Conservation (phyloP, 2,113 vertebrate species). For the Ancistrus triradiatus region DNA sequence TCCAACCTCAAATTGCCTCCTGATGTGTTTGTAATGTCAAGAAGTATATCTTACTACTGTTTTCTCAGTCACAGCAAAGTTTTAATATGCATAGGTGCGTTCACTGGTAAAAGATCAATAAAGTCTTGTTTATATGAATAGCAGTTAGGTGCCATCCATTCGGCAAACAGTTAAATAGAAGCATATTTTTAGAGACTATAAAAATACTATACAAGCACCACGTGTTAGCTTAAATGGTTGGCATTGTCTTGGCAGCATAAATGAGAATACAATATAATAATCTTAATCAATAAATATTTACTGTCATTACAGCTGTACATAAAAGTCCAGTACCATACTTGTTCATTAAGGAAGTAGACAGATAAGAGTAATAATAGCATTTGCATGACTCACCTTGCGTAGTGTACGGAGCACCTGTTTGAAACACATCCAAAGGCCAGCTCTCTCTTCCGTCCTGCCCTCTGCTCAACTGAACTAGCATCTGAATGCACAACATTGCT, state of each 20-base stretch:
- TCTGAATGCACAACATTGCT: conserved; percentile 68
- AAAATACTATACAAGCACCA: background rate
- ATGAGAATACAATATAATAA: background rate
- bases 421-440: conserved; percentile 62
- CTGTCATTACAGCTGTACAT: background rate
- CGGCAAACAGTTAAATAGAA: background rate
- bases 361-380: background rate
- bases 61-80: background rate
- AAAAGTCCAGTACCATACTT: background rate
- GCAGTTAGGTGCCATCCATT: background rate
- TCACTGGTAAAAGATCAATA: background rate
- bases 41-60: background rate
- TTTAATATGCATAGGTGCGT: background rate
- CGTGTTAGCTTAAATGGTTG: background rate
- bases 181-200: background rate
- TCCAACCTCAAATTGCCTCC: background rate
- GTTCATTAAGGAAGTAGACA: background rate
- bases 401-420: conserved; percentile 55
- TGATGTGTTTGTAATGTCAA: background rate
- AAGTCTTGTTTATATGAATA: background rate
- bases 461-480: conserved; percentile 62
- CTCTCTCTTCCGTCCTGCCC: conserved; percentile 54
- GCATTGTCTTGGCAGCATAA: background rate
- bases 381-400: conserved; percentile 45
- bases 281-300: background rate